Evolutionary conservation across 1,140 invertebrate species (phyloP), one percentile per base, ranked within the genome.

Genomic region (Diuraphis noxia): DNA sequence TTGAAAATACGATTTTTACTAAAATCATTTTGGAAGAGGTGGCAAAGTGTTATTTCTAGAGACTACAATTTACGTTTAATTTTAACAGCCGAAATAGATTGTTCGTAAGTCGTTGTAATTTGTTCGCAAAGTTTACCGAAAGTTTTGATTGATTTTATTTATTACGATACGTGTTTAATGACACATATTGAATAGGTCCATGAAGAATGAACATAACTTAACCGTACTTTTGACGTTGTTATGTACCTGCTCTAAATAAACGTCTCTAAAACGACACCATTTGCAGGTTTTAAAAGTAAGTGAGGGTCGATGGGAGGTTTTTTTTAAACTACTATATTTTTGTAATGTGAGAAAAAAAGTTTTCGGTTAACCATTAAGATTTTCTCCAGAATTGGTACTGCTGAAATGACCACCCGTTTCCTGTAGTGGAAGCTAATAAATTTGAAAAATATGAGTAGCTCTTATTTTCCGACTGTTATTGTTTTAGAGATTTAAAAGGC

Each of bases 311-410:
- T 5, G 30, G 17, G 56, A 36, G 52, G 52, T 38, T 87, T 38
- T 36, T n/a, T 56, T 30, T 0, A 56, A 87, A 87, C 52, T 38
- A 10, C 10, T 10, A 36, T 79, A 36, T 87, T 87, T 86, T 86
- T 49, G 30, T 36, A 49, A 52, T 36, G 85, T 36, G 6, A 52
- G 23, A 52, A 56, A 86, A 56, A 86, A 87, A 34, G 38, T 87
- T 49, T 86, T 87, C 8, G 34, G 84, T 41, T n/a, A 86, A 86
- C 46, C 21, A 52, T 40, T 86, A 86, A 86, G 43, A 86, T 86
- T 86, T 86, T 1, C n/a, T 36, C 34, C 8, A 52, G 43, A 52
- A 52, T 86, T 49, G 43, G 34, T n/a, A 86, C 23, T 34, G 34
- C 25, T 52, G 30, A 49, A 86, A 86, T 52, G 43, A 52, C 43